Base-by-base conservation (phyloP, 2,888 invertebrate genomes). In the Hypomecis punctinalis region DNA sequence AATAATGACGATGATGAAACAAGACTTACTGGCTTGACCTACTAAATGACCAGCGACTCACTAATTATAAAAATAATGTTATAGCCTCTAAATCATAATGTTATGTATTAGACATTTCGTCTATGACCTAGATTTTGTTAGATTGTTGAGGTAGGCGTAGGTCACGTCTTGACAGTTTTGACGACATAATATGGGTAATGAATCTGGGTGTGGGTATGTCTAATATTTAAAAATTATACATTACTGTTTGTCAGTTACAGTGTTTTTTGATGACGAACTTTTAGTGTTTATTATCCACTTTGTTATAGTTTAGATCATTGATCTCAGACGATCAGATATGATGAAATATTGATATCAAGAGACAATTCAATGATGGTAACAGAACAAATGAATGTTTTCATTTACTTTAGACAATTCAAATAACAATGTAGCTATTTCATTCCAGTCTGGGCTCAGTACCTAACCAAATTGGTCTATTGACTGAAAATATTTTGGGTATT, bases 291-390 rank as follows among this genome's bases (percentile, higher is more conserved):
- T 9, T 39, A 39, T 39, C 39, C 5, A 9, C 9, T 3, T 39
- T 8, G 39, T 39, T 39, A 9, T 39, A 39, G 6, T 39, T 39
- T 8, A 1, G 9, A 0, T 39, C 7, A 39, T 39, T 3, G 39
- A 8, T 39, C 39, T 39, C 39, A 9, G 9, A 39, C 9, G 39
- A 8, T 39, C 0, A 8, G 9, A 6, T 6, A 9, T 8, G 39
- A 8, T 39, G 39, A 9, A 4, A 8, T 51, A 11, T 51, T 51
- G 13, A 51, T 11, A 37, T 37, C 0, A 37, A 51, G 37, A 10
- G 5, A 49, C 7, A 51, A n/a, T n/a, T n/a, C 49, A 49, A 51
- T 51, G 49, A 51, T 51, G 49, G 37, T 51, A 37, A 37, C 37
- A 49, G 49, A 37, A 11, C 37, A 8, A 1, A 51, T 37, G 8